Conservation (phyloP, 2,113 vertebrate genomes). For the Tamias sibiricus region DNA sequence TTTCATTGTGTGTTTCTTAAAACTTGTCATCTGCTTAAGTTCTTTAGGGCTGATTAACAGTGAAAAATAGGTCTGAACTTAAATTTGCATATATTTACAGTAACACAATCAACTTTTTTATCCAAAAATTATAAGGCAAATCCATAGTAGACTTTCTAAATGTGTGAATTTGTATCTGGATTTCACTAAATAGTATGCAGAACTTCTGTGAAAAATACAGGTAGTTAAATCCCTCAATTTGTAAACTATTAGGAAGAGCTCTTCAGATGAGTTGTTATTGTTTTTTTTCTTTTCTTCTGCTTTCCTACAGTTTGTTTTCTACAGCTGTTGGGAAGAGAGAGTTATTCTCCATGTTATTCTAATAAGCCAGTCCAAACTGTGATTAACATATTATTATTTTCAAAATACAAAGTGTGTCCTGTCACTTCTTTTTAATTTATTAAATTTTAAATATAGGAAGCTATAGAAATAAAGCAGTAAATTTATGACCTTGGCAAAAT, state of each 20-base stretch:
- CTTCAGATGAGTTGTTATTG: conserved; percentile 51
- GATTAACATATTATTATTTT: conserved; percentile 73
- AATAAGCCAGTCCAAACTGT: conserved; percentile 60
- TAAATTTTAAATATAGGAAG: conserved; percentile 24
- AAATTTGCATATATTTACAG: not conserved
- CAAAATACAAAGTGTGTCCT: conserved; percentile 41
- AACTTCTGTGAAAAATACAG: conserved; percentile 50
- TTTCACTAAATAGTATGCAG: not conserved
- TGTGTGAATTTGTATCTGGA: conserved; percentile 7
- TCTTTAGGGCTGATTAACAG: not conserved
- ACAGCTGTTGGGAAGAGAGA: conserved; percentile 69
- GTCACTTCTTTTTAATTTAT: conserved; percentile 24
- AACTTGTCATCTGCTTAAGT: conserved; percentile 10
- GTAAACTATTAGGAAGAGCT: conserved; percentile 60
- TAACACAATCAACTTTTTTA: conserved; percentile 17
- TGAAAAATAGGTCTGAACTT: conserved; percentile 30
- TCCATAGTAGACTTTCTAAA: not conserved
- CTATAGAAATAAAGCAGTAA: conserved; percentile 18
- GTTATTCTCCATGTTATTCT: conserved; percentile 71
- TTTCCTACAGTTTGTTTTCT: conserved; percentile 78
- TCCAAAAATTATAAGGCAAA: not conserved
- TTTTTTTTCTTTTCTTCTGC: conserved; percentile 70
- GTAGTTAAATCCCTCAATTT: conserved; percentile 68
- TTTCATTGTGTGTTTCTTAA: conserved; percentile 40
- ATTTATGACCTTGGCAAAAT: conserved; percentile 52